phyloP scores from a whole-genome alignment of 2,888 invertebrate species.

The Odontomyia ornata region DNA sequence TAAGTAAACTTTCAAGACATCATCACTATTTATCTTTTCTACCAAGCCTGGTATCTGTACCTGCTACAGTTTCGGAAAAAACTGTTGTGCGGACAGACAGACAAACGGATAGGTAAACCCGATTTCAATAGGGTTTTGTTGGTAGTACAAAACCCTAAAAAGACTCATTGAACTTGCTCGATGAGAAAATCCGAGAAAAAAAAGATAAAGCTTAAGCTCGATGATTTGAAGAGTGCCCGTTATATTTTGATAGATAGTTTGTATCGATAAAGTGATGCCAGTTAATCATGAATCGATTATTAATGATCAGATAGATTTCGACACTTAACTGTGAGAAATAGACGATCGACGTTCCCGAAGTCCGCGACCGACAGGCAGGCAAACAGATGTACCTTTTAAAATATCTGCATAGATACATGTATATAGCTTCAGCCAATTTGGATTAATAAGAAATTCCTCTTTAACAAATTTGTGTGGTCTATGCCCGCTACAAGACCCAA shows the following conservation, averaged over 20 bases:
- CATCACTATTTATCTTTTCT: no score
- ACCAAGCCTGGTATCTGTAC: no score
- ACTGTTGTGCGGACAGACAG: no score
- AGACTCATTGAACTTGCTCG: no score
- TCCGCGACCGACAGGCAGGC: not conserved
- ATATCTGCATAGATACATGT: not conserved
- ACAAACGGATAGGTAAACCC: no score
- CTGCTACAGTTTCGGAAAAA: no score
- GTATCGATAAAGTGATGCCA: constrained; percentile 25
- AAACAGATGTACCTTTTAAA: not conserved
- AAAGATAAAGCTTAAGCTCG: not conserved
- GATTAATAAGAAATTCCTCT: not conserved
- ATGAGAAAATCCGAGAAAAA: not conserved
- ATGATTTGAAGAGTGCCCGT: constrained; percentile 25
- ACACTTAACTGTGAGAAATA: constrained; percentile 39
- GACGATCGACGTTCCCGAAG: not conserved
- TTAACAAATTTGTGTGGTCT: constrained; percentile 29
- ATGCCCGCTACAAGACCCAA: not conserved
- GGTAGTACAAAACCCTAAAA: no score
- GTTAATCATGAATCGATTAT: constrained; percentile 41
- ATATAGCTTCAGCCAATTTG: constrained; percentile 2
- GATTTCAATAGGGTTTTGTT: no score
- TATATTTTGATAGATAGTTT: constrained; percentile 31
- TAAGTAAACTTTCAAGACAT: no score
- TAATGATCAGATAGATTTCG: constrained; percentile 35